Evolutionary conservation across 1,140 invertebrate species (phyloP).

Genomic region (Drosophila pandora): DNA sequence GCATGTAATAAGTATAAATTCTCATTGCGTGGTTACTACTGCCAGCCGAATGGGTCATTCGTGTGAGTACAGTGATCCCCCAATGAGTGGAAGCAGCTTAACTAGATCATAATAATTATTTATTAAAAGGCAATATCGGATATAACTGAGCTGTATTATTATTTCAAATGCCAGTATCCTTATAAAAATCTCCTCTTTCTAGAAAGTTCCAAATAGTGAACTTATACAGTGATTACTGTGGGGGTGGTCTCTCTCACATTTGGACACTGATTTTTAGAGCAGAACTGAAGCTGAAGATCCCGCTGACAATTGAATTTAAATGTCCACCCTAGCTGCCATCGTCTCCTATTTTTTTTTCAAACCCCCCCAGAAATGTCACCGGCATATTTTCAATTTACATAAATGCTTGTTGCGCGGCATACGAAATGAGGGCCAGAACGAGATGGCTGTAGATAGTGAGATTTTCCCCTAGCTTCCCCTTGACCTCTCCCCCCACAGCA

Average conservation of each 20-base stretch:
- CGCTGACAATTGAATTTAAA: constrained; percentile 79
- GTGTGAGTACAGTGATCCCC: constrained; percentile 6
- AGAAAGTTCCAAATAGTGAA: not conserved
- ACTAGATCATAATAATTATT: too few relatives aligned
- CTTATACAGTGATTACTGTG: not conserved
- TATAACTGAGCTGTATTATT: not conserved
- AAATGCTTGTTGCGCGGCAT: constrained; percentile 79
- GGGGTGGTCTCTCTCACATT: constrained; percentile 11
- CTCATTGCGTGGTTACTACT: constrained; percentile 55
- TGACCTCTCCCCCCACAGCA: not conserved
- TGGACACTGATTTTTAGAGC: constrained; percentile 46
- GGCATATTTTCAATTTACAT: constrained; percentile 81
- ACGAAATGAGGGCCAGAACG: constrained; percentile 53
- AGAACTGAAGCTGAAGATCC: constrained; percentile 37
- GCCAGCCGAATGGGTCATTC: not conserved
- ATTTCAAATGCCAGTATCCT: not conserved
- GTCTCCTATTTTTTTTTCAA: constrained; percentile 11
- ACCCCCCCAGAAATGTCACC: constrained; percentile 40
- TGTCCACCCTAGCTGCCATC: constrained; percentile 41
- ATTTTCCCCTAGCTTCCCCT: constrained; percentile 2
- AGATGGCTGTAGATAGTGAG: constrained; percentile 22
- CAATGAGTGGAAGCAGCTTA: not conserved
- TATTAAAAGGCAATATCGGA: not conserved
- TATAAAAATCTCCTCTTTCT: not conserved
- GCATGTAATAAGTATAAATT: constrained; percentile 73